Evolutionary conservation across 2,888 invertebrate species (phyloP), one percentile per base, ranked within the genome.

Genomic region (Boloria selene): DNA sequence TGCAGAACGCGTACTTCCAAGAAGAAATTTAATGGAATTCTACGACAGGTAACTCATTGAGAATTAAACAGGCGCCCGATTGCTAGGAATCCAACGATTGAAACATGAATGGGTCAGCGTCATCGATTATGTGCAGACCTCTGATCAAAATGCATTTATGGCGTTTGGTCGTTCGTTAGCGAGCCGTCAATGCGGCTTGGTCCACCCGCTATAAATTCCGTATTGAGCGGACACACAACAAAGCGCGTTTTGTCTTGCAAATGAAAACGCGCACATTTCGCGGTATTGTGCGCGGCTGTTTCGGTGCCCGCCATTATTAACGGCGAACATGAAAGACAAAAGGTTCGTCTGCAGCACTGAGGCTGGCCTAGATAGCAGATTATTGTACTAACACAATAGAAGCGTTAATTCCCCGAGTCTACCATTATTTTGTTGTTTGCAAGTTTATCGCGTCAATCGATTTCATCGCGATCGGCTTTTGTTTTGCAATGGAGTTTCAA

Each of bases 211-310:
- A 91, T 91, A 91, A 91, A 92, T 91, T 90, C 86, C 85, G 90
- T 90, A 91, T 92, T 89, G 90, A 90, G 84, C 91, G 91, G 90
- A 88, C 91, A 87, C 84, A 91, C 88, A 91, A 92, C 91, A 92
- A 92, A 90, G 91, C 90, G 82, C 88, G 92, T 92, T 92, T 92
- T 92, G 91, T 92, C 91, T 92, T 92, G 91, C 91, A 92, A 92
- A 92, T 92, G 91, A 92, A 92, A 92, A 91, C 90, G 91, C 91
- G 90, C 90, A 90, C 90, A 92, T 91, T 92, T 91, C 90, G 91
- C 91, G 90, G 91, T 86, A 91, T 92, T 91, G 91, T 91, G 87
- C 90, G 88, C 90, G 88, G 90, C 89, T 91, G 91, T 92, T 91
- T 91, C 91, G 91, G 91, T 84, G 91, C 87, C 88, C 90, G 90